These are phyloP conservation scores for Yoshiicerus persimilis DNA, from an alignment of 1,140 invertebrate species.

Conservation along the genomic window DNA sequence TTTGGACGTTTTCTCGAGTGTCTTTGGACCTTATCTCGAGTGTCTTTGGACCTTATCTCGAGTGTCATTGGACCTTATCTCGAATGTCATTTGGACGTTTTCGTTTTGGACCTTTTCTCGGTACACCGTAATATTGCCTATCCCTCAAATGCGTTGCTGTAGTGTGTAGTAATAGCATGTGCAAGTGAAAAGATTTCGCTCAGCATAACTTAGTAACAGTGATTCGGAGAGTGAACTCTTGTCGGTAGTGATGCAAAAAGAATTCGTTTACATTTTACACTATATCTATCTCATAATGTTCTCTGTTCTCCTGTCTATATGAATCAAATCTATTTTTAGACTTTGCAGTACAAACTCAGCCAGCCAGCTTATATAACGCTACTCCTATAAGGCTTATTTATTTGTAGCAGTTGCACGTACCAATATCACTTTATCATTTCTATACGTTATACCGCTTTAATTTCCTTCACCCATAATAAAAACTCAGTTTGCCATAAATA, in stretches of 20 bases:
- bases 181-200: background rate
- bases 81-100: too few species aligned
- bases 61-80: too few species aligned
- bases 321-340: slow-evolving; percentile 2
- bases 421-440: background rate
- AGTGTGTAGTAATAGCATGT: background rate
- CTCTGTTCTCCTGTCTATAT: background rate
- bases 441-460: too few species aligned
- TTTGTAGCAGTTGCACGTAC: background rate
- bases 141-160: background rate
- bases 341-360: background rate
- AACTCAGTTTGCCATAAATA: too few species aligned
- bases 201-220: too few species aligned
- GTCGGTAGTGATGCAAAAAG: background rate
- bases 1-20: too few species aligned
- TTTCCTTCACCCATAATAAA: too few species aligned
- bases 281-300: background rate
- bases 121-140: too few species aligned
- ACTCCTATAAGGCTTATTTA: background rate
- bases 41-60: too few species aligned
- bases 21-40: too few species aligned
- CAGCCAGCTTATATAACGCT: background rate
- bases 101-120: too few species aligned
- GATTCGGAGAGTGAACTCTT: background rate
- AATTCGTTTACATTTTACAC: background rate